Conservation (phyloP, 2,113 vertebrate species). For the Ranitomeya variabilis region DNA sequence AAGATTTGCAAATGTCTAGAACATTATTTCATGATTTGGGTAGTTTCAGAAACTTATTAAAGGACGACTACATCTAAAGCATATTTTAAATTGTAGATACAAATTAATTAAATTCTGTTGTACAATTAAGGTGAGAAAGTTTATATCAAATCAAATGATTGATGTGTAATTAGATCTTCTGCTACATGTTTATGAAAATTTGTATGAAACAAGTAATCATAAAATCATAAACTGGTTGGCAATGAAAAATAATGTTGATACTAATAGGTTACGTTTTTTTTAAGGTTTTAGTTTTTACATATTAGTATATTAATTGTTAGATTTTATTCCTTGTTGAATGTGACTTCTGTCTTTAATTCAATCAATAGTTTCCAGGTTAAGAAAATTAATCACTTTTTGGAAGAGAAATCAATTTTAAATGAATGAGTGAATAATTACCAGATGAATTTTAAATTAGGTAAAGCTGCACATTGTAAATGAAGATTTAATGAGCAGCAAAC, state of each 20-base stretch:
- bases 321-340: slow-evolving; percentile 13
- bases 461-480: slow-evolving; percentile 44
- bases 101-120: slow-evolving; percentile 38
- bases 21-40: not conserved
- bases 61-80: not conserved
- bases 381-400: slow-evolving; percentile 54
- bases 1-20: not conserved
- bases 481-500: slow-evolving; percentile 53
- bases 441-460: slow-evolving; percentile 53
- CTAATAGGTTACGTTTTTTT: not conserved
- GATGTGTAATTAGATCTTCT: slow-evolving; percentile 37
- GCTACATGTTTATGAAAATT: slow-evolving; percentile 21
- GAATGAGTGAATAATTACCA: slow-evolving; percentile 54
- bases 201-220: slow-evolving; percentile 23
- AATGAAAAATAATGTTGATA: not conserved
- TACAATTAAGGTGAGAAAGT: not conserved
- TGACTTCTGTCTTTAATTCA: slow-evolving; percentile 41
- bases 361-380: slow-evolving; percentile 53
- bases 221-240: slow-evolving; percentile 21
- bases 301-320: slow-evolving; percentile 27
- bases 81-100: slow-evolving; percentile 10
- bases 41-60: not conserved
- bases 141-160: slow-evolving; percentile 24
- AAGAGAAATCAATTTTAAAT: slow-evolving; percentile 55
- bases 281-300: not conserved